Conservation (phyloP, 2,888 invertebrate species). For the Stenodera caucasica region DNA sequence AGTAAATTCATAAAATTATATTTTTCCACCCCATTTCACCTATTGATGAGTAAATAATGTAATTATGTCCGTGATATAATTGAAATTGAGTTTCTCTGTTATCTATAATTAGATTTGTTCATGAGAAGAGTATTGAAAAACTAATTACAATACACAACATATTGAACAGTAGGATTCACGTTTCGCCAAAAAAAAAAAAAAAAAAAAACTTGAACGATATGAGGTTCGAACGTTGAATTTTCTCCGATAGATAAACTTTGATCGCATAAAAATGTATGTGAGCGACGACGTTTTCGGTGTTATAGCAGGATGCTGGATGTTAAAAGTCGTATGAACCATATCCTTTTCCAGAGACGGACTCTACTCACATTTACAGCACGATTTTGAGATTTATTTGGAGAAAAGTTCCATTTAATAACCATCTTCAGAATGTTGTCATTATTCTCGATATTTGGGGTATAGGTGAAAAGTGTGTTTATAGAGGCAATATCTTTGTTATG, state of each 20-base stretch:
- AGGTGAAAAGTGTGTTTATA: not conserved
- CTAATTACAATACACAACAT: slow-evolving; percentile 8
- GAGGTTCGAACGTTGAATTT: not conserved
- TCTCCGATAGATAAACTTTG: slow-evolving; percentile 11
- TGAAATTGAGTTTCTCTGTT: slow-evolving; percentile 17
- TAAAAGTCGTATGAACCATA: not conserved
- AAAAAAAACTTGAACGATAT: not conserved
- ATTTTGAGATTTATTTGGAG: not conserved
- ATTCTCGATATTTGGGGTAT: not conserved
- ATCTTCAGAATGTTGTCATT: too few species aligned
- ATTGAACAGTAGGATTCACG: not conserved
- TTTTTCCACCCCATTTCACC: not conserved
- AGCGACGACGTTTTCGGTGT: slow-evolving; percentile 14
- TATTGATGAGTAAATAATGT: not conserved
- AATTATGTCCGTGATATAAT: slow-evolving; percentile 7
- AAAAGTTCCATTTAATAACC: not conserved
- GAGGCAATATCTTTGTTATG: not conserved
- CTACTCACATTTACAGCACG: not conserved
- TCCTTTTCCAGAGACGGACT: not conserved
- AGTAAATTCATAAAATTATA: not conserved
- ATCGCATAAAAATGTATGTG: slow-evolving; percentile 17
- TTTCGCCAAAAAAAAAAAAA: not conserved
- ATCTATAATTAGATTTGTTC: slow-evolving; percentile 3
- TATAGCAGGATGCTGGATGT: not conserved
- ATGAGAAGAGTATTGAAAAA: slow-evolving; percentile 2